phyloP scores from a whole-genome alignment of 2,113 vertebrate species.

The Brachirus orientalis region DNA sequence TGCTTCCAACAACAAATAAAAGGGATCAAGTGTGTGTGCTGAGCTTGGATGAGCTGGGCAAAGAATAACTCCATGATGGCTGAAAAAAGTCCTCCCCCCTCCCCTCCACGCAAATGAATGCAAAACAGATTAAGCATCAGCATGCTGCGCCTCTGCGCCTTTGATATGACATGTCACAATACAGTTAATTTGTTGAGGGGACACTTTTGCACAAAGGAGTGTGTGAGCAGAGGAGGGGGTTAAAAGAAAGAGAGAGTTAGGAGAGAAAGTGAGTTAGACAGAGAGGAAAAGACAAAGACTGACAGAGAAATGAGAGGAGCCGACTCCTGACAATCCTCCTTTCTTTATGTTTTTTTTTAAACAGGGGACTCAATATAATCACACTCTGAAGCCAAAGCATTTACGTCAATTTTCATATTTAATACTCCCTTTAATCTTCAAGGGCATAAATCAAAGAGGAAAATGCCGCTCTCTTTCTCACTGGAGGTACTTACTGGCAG shows the following conservation, averaged over 20 bases:
- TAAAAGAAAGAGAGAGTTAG: slow-evolving; percentile 45
- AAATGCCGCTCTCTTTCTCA: slow-evolving; percentile 53
- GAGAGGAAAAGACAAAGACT: slow-evolving; percentile 58
- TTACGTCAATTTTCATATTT: slow-evolving; percentile 71
- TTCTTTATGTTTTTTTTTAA: slow-evolving; percentile 46
- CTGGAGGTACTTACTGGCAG: slow-evolving; percentile 90
- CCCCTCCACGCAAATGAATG: slow-evolving; percentile 74
- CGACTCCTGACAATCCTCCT: slow-evolving; percentile 52
- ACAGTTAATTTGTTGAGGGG: slow-evolving; percentile 79
- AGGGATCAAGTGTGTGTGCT: slow-evolving; percentile 69
- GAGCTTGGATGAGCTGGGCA: slow-evolving; percentile 71
- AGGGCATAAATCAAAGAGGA: slow-evolving; percentile 68
- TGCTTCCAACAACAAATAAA: slow-evolving; percentile 70
- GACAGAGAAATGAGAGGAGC: slow-evolving; percentile 54
- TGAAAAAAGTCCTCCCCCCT: slow-evolving; percentile 65
- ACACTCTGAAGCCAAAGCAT: slow-evolving; percentile 55
- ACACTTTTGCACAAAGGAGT: slow-evolving; percentile 71
- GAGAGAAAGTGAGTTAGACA: slow-evolving; percentile 53
- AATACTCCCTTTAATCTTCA: slow-evolving; percentile 80
- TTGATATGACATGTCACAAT: slow-evolving; percentile 79
- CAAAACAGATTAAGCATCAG: slow-evolving; percentile 79
- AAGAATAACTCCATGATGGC: slow-evolving; percentile 70
- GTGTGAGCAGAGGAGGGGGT: slow-evolving; percentile 40
- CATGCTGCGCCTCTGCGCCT: slow-evolving; percentile 63
- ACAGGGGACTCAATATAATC: slow-evolving; percentile 71